Evolutionary conservation across 2,113 vertebrate genomes (phyloP).

Genomic region (Lichenostomus cassidix): DNA sequence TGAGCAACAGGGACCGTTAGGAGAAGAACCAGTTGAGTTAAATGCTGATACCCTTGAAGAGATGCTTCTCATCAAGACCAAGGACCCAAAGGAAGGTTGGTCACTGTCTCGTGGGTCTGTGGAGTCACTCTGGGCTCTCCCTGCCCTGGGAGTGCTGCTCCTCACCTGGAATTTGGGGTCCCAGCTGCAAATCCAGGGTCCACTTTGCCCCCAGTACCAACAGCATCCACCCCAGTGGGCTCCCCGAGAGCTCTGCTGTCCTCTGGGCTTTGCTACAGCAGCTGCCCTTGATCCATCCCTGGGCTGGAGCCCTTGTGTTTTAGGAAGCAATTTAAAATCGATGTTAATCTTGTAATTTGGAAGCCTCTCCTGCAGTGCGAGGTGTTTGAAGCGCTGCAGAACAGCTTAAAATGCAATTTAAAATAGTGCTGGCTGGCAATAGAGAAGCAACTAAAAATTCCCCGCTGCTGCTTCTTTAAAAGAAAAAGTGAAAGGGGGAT

Average conservation of each 20-base stretch:
- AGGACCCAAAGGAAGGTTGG: fast-evolving
- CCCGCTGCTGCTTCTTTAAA: background rate
- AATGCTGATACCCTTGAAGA: background rate
- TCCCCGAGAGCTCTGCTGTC: background rate
- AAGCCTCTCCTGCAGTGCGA: background rate
- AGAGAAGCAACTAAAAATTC: slow-evolving; percentile 11
- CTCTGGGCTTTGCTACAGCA: background rate
- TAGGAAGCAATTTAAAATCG: slow-evolving; percentile 18
- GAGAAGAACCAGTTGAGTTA: background rate
- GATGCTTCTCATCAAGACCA: background rate
- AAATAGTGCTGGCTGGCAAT: slow-evolving; percentile 29
- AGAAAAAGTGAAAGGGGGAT: background rate
- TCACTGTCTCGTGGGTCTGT: fast-evolving
- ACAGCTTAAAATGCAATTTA: slow-evolving; percentile 48
- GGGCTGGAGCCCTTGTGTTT: background rate
- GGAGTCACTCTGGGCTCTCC: background rate
- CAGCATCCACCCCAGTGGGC: background rate
- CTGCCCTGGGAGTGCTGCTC: background rate
- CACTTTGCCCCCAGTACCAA: background rate
- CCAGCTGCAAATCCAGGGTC: background rate
- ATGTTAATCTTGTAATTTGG: slow-evolving; percentile 42
- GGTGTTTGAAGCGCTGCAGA: slow-evolving; percentile 21
- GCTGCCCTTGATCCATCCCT: background rate
- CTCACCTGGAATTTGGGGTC: background rate
- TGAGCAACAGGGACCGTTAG: fast-evolving